phyloP scores from a whole-genome alignment of 2,113 vertebrate species.

The Rhizomys pruinosus region DNA sequence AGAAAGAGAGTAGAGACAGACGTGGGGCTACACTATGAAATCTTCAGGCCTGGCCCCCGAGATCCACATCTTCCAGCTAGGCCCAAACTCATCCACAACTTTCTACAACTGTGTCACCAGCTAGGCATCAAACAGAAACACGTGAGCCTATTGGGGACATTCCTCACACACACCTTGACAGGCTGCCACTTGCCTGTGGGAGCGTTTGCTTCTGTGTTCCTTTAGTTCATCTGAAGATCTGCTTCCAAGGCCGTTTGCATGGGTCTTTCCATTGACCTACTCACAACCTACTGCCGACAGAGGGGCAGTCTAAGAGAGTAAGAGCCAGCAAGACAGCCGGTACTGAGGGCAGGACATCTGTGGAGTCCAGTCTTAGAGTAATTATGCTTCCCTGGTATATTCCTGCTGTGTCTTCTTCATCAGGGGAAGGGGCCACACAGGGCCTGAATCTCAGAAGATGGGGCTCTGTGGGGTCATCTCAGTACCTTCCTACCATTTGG shows the following conservation, averaged over 20 bases:
- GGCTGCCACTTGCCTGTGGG: neutral
- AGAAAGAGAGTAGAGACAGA: no score
- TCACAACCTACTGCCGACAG: neutral
- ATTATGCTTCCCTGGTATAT: neutral
- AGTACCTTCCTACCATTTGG: no score
- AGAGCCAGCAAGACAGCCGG: neutral
- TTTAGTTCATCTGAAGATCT: neutral
- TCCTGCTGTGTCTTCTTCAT: neutral
- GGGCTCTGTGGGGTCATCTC: neutral
- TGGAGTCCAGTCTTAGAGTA: neutral
- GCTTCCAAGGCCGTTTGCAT: neutral
- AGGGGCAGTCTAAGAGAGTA: neutral
- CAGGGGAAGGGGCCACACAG: neutral
- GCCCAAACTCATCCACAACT: neutral
- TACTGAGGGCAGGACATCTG: neutral
- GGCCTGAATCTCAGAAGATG: neutral
- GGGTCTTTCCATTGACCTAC: neutral
- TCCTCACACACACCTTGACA: neutral
- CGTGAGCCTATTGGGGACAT: neutral
- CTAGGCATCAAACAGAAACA: no score
- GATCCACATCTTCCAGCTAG: neutral
- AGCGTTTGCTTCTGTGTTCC: neutral
- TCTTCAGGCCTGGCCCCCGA: neutral
- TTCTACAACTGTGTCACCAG: neutral
- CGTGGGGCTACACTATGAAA: neutral